phyloP scores from a whole-genome alignment of 2,797 vertebrate genomes.

The Sandelia bainsii region DNA sequence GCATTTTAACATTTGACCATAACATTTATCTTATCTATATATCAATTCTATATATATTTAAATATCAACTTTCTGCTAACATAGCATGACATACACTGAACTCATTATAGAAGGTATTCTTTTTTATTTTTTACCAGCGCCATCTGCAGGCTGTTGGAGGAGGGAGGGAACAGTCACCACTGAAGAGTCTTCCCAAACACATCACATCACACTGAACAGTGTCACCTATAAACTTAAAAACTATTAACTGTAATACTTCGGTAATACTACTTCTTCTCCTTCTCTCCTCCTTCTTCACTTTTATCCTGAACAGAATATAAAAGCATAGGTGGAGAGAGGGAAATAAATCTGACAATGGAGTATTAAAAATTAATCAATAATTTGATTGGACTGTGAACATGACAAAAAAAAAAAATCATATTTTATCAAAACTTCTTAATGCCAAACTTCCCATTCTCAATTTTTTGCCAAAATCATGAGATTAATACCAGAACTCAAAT shows the following conservation, averaged over 20 bases:
- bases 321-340: too few relatives aligned
- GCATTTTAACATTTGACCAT: not conserved
- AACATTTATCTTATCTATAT: not conserved
- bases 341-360: too few relatives aligned
- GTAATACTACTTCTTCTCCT: too few relatives aligned
- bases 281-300: too few relatives aligned
- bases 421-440: not conserved
- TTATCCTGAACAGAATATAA: too few relatives aligned
- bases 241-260: not conserved
- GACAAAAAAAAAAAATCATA: too few relatives aligned
- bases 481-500: not conserved
- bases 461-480: not conserved
- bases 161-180: not conserved
- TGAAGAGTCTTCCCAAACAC: not conserved
- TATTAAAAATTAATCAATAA: too few relatives aligned
- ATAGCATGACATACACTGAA: not conserved
- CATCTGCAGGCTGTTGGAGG: constrained; percentile 51
- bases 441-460: not conserved
- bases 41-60: not conserved
- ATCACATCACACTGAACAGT: not conserved
- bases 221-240: not conserved
- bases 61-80: not conserved
- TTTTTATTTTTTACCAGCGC: constrained; percentile 28
- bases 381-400: too few relatives aligned
- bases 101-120: not conserved